Conservation (phyloP, 2,113 vertebrate genomes). For the Pampusana beccarii region DNA sequence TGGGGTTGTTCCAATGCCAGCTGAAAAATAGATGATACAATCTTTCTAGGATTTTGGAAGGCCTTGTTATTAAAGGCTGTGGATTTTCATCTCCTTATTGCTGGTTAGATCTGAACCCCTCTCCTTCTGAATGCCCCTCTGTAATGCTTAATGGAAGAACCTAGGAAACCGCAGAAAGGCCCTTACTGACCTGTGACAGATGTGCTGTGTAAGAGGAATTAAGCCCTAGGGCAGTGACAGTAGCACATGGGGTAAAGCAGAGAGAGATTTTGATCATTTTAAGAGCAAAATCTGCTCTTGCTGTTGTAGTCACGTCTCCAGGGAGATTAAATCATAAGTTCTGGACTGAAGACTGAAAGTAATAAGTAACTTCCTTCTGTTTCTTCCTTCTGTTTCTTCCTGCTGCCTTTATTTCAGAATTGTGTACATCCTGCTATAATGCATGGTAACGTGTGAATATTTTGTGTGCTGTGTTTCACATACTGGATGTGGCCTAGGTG, state of each 20-base stretch:
- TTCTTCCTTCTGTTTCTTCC: conserved; percentile 66
- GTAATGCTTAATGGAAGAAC: background rate
- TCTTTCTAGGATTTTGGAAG: conserved; percentile 1
- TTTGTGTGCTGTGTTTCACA: background rate
- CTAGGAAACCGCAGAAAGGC: background rate
- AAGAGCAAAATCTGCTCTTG: background rate
- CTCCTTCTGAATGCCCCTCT: background rate
- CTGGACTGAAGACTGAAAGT: conserved; percentile 11
- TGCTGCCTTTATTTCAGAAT: conserved; percentile 27
- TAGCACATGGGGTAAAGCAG: background rate
- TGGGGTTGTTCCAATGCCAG: background rate
- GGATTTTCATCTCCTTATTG: background rate
- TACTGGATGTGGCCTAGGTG: conserved; percentile 23
- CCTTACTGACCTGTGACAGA: background rate
- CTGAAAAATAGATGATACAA: background rate
- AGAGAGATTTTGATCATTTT: background rate
- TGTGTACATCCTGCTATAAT: conserved; percentile 1
- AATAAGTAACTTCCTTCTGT: conserved; percentile 20
- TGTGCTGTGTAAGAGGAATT: background rate
- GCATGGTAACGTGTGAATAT: background rate
- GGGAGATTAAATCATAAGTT: conserved; percentile 18
- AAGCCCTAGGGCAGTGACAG: background rate
- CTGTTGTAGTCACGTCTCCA: background rate
- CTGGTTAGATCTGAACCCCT: background rate
- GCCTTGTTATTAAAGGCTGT: background rate